Conservation (phyloP, 92 coral and sea anemone genomes). For the Scolanthus callimorphus region DNA sequence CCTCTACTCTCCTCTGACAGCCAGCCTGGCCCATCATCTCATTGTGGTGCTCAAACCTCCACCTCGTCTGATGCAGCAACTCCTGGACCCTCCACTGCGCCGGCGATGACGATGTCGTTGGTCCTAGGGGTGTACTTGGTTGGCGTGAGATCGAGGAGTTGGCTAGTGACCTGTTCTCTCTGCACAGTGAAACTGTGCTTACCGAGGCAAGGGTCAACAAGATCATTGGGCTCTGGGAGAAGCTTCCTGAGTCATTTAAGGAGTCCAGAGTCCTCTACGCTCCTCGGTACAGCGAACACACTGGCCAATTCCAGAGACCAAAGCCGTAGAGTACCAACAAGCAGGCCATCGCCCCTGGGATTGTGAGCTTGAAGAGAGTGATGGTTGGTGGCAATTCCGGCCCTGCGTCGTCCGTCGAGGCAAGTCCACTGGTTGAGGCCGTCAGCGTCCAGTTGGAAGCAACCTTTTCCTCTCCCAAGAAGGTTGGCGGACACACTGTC, state of each 20-base stretch:
- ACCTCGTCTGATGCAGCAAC: too few relatives aligned
- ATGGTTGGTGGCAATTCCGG: constrained; percentile 39
- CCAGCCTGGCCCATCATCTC: too few relatives aligned
- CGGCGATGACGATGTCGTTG: constrained; percentile 14
- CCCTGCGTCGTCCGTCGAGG: constrained; percentile 23
- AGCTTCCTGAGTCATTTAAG: constrained; percentile 12
- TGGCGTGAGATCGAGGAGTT: constrained; percentile 3
- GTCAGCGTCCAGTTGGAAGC: constrained; percentile 9
- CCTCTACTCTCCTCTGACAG: constrained; percentile 2
- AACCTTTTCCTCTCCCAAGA: background rate
- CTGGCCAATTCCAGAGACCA: constrained; percentile 2
- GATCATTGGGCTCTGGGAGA: constrained; percentile 6
- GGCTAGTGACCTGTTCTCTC: constrained; percentile 5
- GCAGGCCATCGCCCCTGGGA: constrained; percentile 15
- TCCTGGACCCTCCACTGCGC: too few relatives aligned
- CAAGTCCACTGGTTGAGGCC: constrained; percentile 15
- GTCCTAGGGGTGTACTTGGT: constrained; percentile 8
- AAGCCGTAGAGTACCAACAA: background rate
- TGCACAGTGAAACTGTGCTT: background rate
- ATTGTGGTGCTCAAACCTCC: too few relatives aligned
- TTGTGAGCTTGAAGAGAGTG: constrained; percentile 18
- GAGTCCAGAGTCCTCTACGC: constrained; percentile 13
- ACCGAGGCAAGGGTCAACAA: background rate
- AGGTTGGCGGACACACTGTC: too few relatives aligned
- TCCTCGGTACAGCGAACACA: constrained; percentile 8